phyloP scores from a whole-genome alignment of 2,888 invertebrate species.

The Tyria jacobaeae region DNA sequence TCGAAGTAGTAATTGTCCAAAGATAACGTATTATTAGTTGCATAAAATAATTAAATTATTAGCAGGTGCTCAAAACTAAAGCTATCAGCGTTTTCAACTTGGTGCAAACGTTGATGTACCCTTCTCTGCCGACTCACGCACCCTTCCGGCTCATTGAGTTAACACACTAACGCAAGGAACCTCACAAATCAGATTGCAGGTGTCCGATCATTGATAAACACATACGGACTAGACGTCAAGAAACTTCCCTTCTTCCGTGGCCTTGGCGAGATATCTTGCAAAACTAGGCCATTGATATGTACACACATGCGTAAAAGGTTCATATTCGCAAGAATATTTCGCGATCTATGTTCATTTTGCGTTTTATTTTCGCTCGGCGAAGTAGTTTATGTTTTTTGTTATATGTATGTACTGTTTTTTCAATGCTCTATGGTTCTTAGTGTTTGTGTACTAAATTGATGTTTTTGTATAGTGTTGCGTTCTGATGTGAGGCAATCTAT shows the following conservation, averaged over 20 bases:
- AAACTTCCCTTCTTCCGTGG: slow-evolving; percentile 27
- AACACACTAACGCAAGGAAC: slow-evolving; percentile 30
- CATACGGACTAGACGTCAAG: slow-evolving; percentile 18
- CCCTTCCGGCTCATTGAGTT: slow-evolving; percentile 34
- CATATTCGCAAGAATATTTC: slow-evolving; percentile 48
- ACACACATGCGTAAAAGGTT: slow-evolving; percentile 33
- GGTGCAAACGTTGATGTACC: slow-evolving; percentile 10
- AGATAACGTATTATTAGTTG: not conserved
- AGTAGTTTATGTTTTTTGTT: slow-evolving; percentile 40
- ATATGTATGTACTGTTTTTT: slow-evolving; percentile 22
- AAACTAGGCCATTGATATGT: slow-evolving; percentile 68
- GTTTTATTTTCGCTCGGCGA: slow-evolving; percentile 46
- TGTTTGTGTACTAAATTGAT: slow-evolving; percentile 44
- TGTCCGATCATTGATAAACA: slow-evolving; percentile 47
- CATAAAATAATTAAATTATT: not conserved
- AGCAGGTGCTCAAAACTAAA: slow-evolving; percentile 3
- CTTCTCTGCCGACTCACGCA: not conserved
- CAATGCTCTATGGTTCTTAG: slow-evolving; percentile 25
- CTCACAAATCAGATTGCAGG: slow-evolving; percentile 51
- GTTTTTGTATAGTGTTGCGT: slow-evolving; percentile 36
- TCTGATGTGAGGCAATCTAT: slow-evolving; percentile 1
- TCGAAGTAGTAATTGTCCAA: not conserved
- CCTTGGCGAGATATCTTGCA: slow-evolving; percentile 65
- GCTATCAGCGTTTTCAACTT: slow-evolving; percentile 20
- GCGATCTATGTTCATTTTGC: slow-evolving; percentile 53